Percentiles rank a stretch among this genome's conserved stretches.
Evolutionary conservation across 2,113 vertebrate genomes (phyloP).

Genomic region (Variabilichromis moorii): DNA sequence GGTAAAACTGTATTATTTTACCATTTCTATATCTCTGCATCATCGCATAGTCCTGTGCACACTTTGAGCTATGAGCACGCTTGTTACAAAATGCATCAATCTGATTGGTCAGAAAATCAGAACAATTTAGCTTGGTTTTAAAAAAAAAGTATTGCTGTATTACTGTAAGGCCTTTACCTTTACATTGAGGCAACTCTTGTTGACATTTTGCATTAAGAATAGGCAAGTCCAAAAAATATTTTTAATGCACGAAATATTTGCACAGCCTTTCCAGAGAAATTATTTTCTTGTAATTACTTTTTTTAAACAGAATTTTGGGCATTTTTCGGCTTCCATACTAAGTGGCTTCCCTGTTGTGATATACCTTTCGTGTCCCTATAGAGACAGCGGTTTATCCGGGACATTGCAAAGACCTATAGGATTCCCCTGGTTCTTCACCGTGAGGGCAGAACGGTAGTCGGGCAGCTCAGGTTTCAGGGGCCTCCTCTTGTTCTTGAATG

Average conservation of each 20-base stretch:
- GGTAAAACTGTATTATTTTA: background rate
- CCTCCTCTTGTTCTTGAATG: constrained; percentile 38
- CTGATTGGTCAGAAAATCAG: background rate
- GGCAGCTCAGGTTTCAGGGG: constrained; percentile 62
- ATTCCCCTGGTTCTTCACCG: background rate
- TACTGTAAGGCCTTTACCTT: background rate
- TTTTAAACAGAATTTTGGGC: background rate
- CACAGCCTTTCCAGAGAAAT: background rate
- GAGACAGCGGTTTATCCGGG: background rate
- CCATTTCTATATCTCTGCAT: background rate
- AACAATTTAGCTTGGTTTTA: background rate
- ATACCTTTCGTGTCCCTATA: background rate
- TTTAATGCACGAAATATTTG: background rate
- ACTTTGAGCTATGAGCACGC: background rate
- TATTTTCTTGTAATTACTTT: background rate
- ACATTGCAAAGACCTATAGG: background rate
- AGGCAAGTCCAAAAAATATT: background rate
- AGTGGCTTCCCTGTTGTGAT: background rate
- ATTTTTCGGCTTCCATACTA: background rate
- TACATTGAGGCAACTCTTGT: background rate
- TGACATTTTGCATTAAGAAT: background rate
- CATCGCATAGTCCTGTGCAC: background rate
- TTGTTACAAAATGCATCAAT: background rate
- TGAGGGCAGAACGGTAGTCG: constrained; percentile 31
- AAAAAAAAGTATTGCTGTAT: background rate